These are phyloP conservation scores for Parus major DNA, from an alignment of 2,113 vertebrate genomes.

Conservation along the genomic window DNA sequence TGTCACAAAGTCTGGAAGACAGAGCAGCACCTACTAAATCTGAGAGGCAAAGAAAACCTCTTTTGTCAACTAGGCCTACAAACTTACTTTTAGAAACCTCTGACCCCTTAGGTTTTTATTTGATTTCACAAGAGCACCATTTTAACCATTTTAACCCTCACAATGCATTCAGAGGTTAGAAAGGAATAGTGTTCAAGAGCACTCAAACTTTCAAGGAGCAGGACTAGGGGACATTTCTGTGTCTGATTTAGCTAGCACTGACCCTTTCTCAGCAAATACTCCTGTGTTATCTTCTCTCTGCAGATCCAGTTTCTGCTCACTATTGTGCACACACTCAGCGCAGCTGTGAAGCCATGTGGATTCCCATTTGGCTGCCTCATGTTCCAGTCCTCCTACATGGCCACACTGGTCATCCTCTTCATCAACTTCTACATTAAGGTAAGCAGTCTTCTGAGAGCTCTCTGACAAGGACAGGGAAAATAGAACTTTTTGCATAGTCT, in stretches of 20 bases:
- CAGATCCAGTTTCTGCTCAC: conserved; percentile 88
- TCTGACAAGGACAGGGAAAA: not conserved
- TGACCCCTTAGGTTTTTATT: not conserved
- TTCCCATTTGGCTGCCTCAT: conserved; percentile 87
- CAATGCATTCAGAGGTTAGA: not conserved
- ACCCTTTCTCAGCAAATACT: not conserved
- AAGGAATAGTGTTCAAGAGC: not conserved
- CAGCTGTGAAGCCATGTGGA: conserved; percentile 82
- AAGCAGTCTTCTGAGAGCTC: not conserved
- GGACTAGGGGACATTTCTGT: not conserved
- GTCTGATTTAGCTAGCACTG: not conserved
- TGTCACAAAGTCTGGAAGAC: rapidly evolving
- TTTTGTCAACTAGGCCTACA: not conserved
- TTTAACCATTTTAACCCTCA: not conserved
- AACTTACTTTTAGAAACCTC: not conserved
- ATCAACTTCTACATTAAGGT: conserved; percentile 89
- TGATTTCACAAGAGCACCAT: not conserved
- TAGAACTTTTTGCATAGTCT: not conserved
- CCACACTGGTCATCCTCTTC: conserved; percentile 84
- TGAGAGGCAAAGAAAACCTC: too few relatives aligned
- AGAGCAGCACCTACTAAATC: not conserved
- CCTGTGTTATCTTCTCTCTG: not conserved
- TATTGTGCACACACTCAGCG: conserved; percentile 85
- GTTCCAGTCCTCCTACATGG: conserved; percentile 89
- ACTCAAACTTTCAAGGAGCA: not conserved